These are phyloP conservation scores for Squalus acanthias DNA, from an alignment of 2,797 vertebrate genomes.

Conservation along the genomic window DNA sequence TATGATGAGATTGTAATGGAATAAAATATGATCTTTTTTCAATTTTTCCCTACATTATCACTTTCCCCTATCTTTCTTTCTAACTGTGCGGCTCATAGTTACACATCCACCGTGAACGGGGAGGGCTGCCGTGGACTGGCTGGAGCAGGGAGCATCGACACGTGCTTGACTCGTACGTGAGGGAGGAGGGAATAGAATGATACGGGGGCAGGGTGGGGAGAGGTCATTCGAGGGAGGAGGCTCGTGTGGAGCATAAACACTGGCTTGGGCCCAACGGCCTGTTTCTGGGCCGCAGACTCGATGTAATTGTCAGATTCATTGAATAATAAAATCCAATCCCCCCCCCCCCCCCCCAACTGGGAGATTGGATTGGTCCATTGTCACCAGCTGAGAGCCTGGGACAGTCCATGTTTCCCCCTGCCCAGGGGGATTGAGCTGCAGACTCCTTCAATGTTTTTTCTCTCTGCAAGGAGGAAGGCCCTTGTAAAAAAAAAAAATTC, in stretches of 20 bases:
- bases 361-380: not conserved
- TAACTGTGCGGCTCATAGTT: not conserved
- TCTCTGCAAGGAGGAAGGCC: not conserved
- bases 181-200: no score
- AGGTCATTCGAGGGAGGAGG: not conserved
- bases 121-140: not conserved
- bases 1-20: not conserved
- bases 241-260: not conserved
- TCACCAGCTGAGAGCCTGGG: no score
- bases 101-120: fast-evolving
- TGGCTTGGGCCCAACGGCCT: not conserved
- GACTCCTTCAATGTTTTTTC: not conserved
- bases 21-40: not conserved
- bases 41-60: not conserved
- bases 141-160: not conserved
- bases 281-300: not conserved
- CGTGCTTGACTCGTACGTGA: no score
- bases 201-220: not conserved
- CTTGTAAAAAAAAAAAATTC: no score
- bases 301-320: no score
- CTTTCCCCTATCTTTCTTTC: not conserved
- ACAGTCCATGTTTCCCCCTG: no score
- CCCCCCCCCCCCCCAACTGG: not conserved
- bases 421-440: not conserved
- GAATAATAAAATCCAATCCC: not conserved